Evolutionary conservation across 2,797 vertebrate species (phyloP), one percentile per base, ranked within the genome.

Genomic region (Kryptolebias ocellatus): DNA sequence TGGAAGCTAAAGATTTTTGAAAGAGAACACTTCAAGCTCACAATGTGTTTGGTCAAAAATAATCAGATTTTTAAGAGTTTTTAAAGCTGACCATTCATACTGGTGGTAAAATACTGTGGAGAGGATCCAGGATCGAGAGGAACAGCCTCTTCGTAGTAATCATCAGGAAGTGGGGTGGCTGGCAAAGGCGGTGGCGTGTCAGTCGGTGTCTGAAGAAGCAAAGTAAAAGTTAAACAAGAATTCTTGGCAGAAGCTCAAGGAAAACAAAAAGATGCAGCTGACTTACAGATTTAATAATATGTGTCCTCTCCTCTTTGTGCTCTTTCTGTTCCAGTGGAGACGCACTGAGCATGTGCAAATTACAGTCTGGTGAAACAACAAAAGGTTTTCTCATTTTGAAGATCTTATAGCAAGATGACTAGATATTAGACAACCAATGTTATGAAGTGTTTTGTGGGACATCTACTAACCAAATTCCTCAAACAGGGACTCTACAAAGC

Each of bases 401-500:
- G 1, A 60, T 61, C 45, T 20, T 44, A 1, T 20, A 53, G 10
- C 42, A 47, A 18, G 5, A 44, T 42, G 5, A 56, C 34, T 42
- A 5, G 53, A 74, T 51, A 31, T 17, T 49, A 5, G 54, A 7
- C 15, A 44, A 58, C 27, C 0, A 39, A 20, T 1, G 4, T 31
- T 37, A 7, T 16, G 44, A 50, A 54, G n/a, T 20, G 46, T 18
- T 51, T 57, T 0, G 0, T 51, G 29, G 52, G 64, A 59, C 34
- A 4, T 61, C 1, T 20, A 74, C 93, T 1, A 92, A 98, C 98
- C 97, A 60, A 99, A 99, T 80, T 95, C 96, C 73, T 99, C 96
- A 78, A 99, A 99, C 64, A 99, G 93, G 24, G 98, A 99, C 87
- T 98, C 98, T 65, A 99, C 97, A 4, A 99, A 99, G 90, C 98